phyloP scores from a whole-genome alignment of 2,888 invertebrate species.

The Phyto melanocephala region DNA sequence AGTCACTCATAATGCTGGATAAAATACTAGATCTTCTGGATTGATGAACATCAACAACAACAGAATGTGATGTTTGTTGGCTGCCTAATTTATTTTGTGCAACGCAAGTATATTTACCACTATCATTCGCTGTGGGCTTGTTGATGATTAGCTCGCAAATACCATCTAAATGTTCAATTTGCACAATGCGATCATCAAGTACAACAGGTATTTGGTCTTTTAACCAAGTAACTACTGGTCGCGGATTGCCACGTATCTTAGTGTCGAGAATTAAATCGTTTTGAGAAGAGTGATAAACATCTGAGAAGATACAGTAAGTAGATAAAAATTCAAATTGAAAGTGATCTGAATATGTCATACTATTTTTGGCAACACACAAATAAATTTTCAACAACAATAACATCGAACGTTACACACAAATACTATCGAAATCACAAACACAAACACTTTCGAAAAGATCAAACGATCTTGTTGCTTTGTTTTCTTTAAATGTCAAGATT shows the following conservation, averaged over 20 bases:
- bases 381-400: slow-evolving; percentile 18
- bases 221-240: slow-evolving; percentile 87
- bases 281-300: slow-evolving; percentile 85
- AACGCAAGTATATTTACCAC: slow-evolving; percentile 79
- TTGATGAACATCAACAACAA: slow-evolving; percentile 79
- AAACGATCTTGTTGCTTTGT: slow-evolving; percentile 33
- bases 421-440: neutral
- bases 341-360: slow-evolving; percentile 38
- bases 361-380: slow-evolving; percentile 52
- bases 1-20: slow-evolving; percentile 73
- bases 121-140: slow-evolving; percentile 83
- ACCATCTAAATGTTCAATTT: slow-evolving; percentile 87
- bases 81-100: slow-evolving; percentile 87
- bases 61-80: slow-evolving; percentile 86
- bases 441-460: slow-evolving; percentile 50
- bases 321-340: slow-evolving; percentile 12
- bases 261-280: slow-evolving; percentile 89
- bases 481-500: slow-evolving; percentile 23
- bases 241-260: slow-evolving; percentile 87
- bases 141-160: slow-evolving; percentile 86
- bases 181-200: slow-evolving; percentile 81
- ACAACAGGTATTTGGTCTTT: slow-evolving; percentile 83
- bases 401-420: neutral
- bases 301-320: slow-evolving; percentile 77
- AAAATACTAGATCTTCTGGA: slow-evolving; percentile 76